Evolutionary conservation across 1,140 invertebrate genomes (phyloP), one percentile per base, ranked within the genome.

Genomic region (Zaprionus davidi): DNA sequence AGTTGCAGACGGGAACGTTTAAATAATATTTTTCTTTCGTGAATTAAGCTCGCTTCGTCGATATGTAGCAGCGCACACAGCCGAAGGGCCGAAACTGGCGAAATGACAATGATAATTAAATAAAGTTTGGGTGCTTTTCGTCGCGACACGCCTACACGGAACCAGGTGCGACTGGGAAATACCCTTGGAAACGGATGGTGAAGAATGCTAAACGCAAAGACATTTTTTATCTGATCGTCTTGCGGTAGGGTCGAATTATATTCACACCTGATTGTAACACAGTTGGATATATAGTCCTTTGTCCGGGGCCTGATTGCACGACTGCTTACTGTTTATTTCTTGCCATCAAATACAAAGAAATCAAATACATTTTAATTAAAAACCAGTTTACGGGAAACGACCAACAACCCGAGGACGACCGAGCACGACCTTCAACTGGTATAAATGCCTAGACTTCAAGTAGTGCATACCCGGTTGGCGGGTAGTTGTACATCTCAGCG

Each of bases 21-120:
- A 17, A 46, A 46, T 46, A 74, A 57, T 69, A 65, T 73, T 80
- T 70, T 66, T 56, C 58, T 67, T 70, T 26, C 24, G 53, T 46
- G 53, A 57, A 70, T 57, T 31, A 26, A 65, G 63, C 56, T 71
- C 44, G 49, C 17, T 26, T 49, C 7, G 17, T 20, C 46, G 46
- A 49, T 20, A 49, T 49, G 12, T 51, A 20, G 41, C 41, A n/a
- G n/a, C 17, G 0, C 41, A n/a, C 15, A n/a, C 41, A 44, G 41
- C 41, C n/a, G 11, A 63, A 53, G 38, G 31, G 62, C 22, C 20
- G 31, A 71, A 71, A 71, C 55, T 63, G 51, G 20, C 59, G 55
- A 85, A 85, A 85, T 86, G 53, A 69, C 79, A 85, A 82, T 86
- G 74, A 75, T 79, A 88, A 90, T 90, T 90, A 79, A 87, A 87